A percentile compares a stretch with the other conserved stretches of the same genome.
phyloP scores from a whole-genome alignment of 2,888 invertebrate genomes.

The Hypselothyrea guttata region DNA sequence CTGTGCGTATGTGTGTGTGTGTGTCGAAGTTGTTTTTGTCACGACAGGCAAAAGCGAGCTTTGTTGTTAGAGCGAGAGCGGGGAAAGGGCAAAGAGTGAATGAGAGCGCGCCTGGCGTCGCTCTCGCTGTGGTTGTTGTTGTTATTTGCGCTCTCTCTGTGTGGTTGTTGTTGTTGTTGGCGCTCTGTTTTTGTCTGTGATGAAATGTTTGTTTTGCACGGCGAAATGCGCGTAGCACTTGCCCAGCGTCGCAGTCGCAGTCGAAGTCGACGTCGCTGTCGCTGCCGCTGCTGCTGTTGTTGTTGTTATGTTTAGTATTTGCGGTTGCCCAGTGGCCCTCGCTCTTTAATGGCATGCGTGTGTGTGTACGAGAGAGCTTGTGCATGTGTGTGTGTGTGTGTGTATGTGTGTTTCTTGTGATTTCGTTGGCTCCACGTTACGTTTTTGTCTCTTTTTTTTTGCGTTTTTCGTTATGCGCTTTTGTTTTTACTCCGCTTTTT shows the following conservation, averaged over 20 bases:
- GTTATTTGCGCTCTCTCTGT: too few relatives aligned
- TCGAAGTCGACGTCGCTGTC: neutral
- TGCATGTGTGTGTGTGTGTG: neutral
- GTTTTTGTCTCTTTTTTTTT: too few relatives aligned
- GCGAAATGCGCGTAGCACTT: conserved; percentile 75
- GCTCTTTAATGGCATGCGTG: conserved; percentile 5
- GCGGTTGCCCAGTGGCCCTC: conserved; percentile 55
- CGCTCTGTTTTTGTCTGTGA: conserved; percentile 62
- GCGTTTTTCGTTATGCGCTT: conserved; percentile 45
- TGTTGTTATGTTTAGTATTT: conserved; percentile 57
- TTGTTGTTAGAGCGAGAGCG: conserved; percentile 19
- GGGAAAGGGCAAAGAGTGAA: conserved; percentile 2
- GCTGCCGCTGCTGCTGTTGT: conserved; percentile 20
- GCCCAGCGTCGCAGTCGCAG: conserved; percentile 35
- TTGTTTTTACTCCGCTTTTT: conserved; percentile 41
- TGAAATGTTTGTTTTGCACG: conserved; percentile 76
- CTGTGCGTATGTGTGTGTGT: conserved; percentile 16
- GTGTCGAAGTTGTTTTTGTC: conserved; percentile 49
- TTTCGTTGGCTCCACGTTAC: conserved; percentile 56
- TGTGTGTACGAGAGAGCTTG: conserved; percentile 4
- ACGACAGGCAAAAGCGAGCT: conserved; percentile 61
- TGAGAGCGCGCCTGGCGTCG: neutral
- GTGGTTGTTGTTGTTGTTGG: conserved; percentile 48
- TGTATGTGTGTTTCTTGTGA: conserved; percentile 24
- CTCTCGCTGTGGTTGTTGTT: conserved; percentile 30